Evolutionary conservation across 2,888 invertebrate species (phyloP).

Genomic region (Caenorhabditis virilis): DNA sequence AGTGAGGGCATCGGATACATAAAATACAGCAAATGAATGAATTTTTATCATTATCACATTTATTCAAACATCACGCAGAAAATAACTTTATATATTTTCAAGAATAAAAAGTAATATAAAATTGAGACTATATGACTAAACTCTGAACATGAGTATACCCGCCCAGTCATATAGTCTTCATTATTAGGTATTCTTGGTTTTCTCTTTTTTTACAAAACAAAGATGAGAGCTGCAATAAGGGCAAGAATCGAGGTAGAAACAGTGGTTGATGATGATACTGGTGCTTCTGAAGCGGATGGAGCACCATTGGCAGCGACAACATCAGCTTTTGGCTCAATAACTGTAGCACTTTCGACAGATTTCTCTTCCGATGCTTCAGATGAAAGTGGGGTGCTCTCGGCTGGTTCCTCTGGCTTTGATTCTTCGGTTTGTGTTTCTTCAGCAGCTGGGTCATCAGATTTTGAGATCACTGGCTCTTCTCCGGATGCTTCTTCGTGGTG

Average conservation of each 20-base stretch:
- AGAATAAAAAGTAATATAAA: too few relatives aligned
- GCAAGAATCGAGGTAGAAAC: conserved; percentile 21
- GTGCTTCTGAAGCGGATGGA: conserved; percentile 18
- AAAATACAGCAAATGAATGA: too few relatives aligned
- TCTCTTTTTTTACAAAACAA: not conserved
- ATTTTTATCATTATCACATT: too few relatives aligned
- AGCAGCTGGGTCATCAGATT: conserved; percentile 15
- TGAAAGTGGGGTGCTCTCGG: conserved; percentile 10
- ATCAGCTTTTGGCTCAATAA: conserved; percentile 15
- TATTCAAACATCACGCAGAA: too few relatives aligned
- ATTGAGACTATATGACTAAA: not conserved
- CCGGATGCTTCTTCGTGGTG: conserved; percentile 22
- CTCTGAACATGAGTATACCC: not conserved
- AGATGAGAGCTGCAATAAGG: conserved; percentile 21
- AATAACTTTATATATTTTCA: too few relatives aligned
- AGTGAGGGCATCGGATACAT: too few relatives aligned
- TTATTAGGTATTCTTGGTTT: not conserved
- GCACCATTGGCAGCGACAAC: conserved; percentile 7
- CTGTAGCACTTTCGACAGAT: conserved; percentile 18
- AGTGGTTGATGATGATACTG: conserved; percentile 20
- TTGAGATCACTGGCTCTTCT: conserved; percentile 6
- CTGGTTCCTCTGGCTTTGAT: conserved; percentile 12
- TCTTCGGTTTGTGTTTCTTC: conserved; percentile 14
- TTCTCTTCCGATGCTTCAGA: not conserved
- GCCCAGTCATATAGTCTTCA: not conserved